phyloP scores from a whole-genome alignment of 2,113 vertebrate species.

The Pangasianodon gigas region DNA sequence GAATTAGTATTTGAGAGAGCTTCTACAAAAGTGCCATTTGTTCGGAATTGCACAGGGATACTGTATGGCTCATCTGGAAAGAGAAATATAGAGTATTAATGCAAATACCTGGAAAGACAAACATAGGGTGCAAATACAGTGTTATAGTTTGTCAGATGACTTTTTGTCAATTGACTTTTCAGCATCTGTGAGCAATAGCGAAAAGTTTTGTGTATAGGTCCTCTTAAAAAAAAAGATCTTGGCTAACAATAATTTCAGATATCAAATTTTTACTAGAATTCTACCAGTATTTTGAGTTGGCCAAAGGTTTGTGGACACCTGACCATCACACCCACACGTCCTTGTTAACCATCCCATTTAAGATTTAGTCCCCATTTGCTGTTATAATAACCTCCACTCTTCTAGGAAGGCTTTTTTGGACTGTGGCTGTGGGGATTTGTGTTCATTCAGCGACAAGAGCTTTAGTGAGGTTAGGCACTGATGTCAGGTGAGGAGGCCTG shows the following conservation, averaged over 20 bases:
- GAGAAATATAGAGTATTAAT: neutral
- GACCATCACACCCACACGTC: too few species aligned
- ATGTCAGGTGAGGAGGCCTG: too few species aligned
- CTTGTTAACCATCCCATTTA: too few species aligned
- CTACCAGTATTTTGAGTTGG: neutral
- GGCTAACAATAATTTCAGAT: neutral
- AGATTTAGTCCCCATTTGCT: too few species aligned
- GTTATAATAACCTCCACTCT: too few species aligned
- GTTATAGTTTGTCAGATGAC: neutral
- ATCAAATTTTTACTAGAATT: neutral
- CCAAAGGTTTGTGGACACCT: too few species aligned
- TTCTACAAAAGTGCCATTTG: slow-evolving; percentile 37
- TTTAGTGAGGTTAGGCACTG: too few species aligned
- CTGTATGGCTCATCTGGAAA: neutral
- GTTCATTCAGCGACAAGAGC: too few species aligned
- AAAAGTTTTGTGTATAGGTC: neutral
- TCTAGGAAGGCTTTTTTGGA: too few species aligned
- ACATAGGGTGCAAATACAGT: neutral
- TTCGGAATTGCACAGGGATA: neutral
- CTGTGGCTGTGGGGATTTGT: too few species aligned
- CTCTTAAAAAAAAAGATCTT: too few species aligned
- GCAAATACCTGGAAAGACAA: neutral
- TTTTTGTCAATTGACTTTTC: neutral
- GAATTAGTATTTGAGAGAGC: slow-evolving; percentile 23
- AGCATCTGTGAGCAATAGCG: neutral